Evolutionary conservation across 1,140 invertebrate genomes (phyloP), one percentile per base, ranked within the genome.

Genomic region (Wasmannia auropunctata): DNA sequence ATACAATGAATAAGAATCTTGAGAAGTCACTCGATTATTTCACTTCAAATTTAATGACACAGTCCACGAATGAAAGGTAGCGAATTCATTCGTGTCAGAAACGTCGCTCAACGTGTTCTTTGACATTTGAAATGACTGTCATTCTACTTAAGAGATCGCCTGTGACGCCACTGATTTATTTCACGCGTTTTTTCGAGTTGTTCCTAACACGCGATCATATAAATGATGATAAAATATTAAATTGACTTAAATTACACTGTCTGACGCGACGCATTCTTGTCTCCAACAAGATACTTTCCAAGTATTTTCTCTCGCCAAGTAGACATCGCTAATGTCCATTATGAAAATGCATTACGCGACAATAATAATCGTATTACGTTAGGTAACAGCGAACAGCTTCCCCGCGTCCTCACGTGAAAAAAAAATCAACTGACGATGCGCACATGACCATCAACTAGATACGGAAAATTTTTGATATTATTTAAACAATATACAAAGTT

Each of bases 281-380:
- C 25, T 22, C 25, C 22, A 60, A 60, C 16, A 65, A 65, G 46
- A 79, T 51, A 65, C 31, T 51, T 65, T 79, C 40, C 40, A 37
- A 25, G 28, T n/a, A 54, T 60, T 76, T 60, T 60, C 37, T 43
- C 56, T 54, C 37, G 16, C 16, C 28, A 8, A 70, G 28, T 54
- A 46, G 25, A 46, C 40, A 8, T 31, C 10, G 11, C 16, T 56
- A 58, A 25, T 34, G 69, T 54, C 19, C 8, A 34, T 60, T 76
- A 60, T 60, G 60, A 60, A 43, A 60, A 8, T 8, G n/a, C 74
- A 60, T 76, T 60, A 31, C 19, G 7, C 7, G n/a, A 37, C 7
- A 14, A 54, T 11, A 60, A 28, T 58, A n/a, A n/a, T n/a, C 16
- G 25, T n/a, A 31, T 76, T 76, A 31, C 6, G 31, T 76, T 76